Evolutionary conservation across 2,797 vertebrate species (phyloP).

Genomic region (Urosaurus nigricauda): DNA sequence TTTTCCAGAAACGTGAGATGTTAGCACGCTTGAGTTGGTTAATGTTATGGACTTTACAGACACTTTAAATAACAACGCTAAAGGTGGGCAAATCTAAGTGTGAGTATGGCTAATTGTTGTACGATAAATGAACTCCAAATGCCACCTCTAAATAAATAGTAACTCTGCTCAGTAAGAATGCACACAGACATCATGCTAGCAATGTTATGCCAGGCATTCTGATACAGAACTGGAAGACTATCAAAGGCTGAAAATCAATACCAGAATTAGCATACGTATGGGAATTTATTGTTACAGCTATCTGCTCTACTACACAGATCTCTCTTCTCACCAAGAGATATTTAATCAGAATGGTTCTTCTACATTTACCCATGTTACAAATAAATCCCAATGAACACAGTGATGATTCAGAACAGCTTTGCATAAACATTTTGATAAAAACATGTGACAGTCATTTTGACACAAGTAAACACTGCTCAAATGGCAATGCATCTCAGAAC

Average conservation of each 20-base stretch:
- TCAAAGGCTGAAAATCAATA: slow-evolving; percentile 14
- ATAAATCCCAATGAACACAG: not conserved
- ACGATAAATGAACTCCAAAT: slow-evolving; percentile 26
- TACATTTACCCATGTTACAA: not conserved
- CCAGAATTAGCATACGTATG: not conserved
- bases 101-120: not conserved
- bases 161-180: slow-evolving; percentile 17
- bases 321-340: not conserved
- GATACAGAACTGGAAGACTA: not conserved
- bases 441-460: not conserved
- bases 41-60: not conserved
- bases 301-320: not conserved
- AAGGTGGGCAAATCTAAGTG: not conserved
- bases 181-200: slow-evolving; percentile 13
- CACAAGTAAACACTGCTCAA: not conserved
- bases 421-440: not conserved
- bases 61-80: not conserved
- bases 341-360: not conserved
- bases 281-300: not conserved
- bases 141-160: slow-evolving; percentile 14
- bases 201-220: not conserved
- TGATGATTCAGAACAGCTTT: not conserved
- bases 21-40: not conserved
- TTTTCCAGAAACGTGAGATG: not conserved
- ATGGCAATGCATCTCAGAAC: not conserved